Evolutionary conservation across 1,140 invertebrate genomes (phyloP), one percentile per base, ranked within the genome.

Genomic region (Mya arenaria): DNA sequence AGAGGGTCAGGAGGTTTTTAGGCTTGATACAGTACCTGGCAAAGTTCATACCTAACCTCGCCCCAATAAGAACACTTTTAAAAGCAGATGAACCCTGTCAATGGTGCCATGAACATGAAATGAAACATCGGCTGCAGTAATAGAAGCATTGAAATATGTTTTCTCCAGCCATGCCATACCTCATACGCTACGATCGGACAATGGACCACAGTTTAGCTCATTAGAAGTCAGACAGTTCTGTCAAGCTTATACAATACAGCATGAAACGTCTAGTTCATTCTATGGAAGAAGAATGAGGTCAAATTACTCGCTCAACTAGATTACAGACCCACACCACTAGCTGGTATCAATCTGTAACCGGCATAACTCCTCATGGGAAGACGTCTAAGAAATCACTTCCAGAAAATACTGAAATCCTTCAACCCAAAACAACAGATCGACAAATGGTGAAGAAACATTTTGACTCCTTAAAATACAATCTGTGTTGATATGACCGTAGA

Each of bases 121-220:
- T 10, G 36, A 55, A 63, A 71, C 30, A 60, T 79, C 73, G 17
- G 72, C 58, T 60, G n/a, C 81, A 39, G 62, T 78, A 13, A 58
- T 72, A 39, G 37, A 69, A 32, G 73, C 73, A 19, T 48, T 85
- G 44, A 71, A 44, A 17, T 15, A 39, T 15, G 23, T 78, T 1
- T 82, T 84, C 62, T 41, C 41, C 6, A 37, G 60, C 19, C 78
- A 84, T 74, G 81, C 81, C 25, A 77, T 85, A 28, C 71, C 79
- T n/a, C 32, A 30, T 0, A 78, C 17, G 58, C 25, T 94, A 10
- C 86, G 93, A 36, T 88, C 89, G 1, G 94, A 94, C 85, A 93
- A 92, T 84, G 92, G 90, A 62, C 89, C 93, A 36, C 89, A 91
- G 65, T 93, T 93, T 78, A 90, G 84, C 25, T 92, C 89, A 5